A percentile compares a stretch with the other conserved stretches of the same genome.
Evolutionary conservation across 2,797 vertebrate genomes (phyloP).

Genomic region (Lagorchestes hirsutus): DNA sequence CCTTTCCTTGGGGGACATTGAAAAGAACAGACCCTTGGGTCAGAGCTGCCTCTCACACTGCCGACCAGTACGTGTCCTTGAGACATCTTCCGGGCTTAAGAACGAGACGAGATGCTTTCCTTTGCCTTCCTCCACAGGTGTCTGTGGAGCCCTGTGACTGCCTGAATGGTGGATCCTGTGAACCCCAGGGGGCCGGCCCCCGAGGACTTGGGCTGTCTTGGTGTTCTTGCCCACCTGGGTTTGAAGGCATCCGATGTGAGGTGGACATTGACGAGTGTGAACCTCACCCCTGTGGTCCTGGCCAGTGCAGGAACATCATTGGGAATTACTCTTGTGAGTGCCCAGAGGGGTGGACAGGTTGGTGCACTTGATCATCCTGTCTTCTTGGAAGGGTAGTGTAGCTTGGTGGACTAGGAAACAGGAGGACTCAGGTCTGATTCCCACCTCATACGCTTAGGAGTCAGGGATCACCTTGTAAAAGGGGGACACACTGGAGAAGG

Average conservation of each 20-base stretch:
- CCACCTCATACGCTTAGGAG: too few relatives aligned
- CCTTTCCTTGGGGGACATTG: not conserved
- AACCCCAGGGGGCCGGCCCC: constrained; percentile 85
- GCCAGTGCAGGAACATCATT: constrained; percentile 88
- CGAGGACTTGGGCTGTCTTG: constrained; percentile 88
- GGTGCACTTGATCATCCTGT: not conserved
- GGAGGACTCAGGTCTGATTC: too few relatives aligned
- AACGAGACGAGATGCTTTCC: constrained; percentile 38
- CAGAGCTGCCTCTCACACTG: not conserved
- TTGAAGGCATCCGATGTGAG: constrained; percentile 89
- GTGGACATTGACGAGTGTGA: constrained; percentile 88
- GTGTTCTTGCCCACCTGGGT: constrained; percentile 90
- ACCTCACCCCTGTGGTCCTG: constrained; percentile 90
- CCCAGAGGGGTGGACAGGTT: constrained; percentile 90
- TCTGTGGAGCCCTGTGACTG: constrained; percentile 90
- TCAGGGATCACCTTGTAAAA: not conserved
- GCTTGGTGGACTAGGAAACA: not conserved
- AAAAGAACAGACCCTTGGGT: not conserved
- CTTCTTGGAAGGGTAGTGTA: not conserved
- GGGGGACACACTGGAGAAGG: not conserved
- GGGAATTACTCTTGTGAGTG: constrained; percentile 92
- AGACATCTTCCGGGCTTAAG: too few relatives aligned
- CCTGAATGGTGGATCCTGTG: constrained; percentile 91
- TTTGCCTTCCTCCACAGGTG: constrained; percentile 87
- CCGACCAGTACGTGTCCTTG: too few relatives aligned